These are phyloP conservation scores for Scyliorhinus canicula DNA, from an alignment of 2,797 vertebrate genomes.

Conservation along the genomic window DNA sequence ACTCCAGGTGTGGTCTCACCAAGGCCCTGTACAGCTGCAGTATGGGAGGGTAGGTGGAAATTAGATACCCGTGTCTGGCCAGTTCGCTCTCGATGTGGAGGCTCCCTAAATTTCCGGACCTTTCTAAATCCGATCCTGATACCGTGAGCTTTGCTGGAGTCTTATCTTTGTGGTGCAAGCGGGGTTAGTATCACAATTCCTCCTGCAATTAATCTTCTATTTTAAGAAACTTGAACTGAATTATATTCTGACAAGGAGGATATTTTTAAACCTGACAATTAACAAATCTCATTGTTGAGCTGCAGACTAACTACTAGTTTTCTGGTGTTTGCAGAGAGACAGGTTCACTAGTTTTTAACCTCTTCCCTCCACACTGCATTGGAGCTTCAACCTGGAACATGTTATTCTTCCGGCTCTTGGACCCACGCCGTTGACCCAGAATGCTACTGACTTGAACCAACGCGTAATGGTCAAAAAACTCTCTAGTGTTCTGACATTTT, in stretches of 20 bases:
- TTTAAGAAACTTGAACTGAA: neutral
- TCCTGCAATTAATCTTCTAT: constrained; percentile 2
- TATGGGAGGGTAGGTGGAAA: too few species aligned
- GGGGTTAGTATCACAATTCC: neutral
- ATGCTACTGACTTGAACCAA: neutral
- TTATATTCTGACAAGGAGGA: neutral
- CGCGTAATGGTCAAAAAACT: neutral
- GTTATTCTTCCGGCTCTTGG: neutral
- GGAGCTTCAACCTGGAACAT: neutral
- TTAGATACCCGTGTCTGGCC: neutral
- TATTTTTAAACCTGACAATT: constrained; percentile 11
- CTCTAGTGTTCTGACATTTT: neutral
- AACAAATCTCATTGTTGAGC: neutral
- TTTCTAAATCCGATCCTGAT: neutral
- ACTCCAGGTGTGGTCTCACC: too few species aligned
- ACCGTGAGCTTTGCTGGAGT: neutral
- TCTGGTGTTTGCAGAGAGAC: neutral
- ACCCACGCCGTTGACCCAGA: neutral
- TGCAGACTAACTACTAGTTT: neutral
- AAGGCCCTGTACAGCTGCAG: too few species aligned
- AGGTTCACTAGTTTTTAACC: neutral
- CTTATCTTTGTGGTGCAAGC: neutral
- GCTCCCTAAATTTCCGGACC: neutral
- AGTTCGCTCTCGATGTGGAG: neutral
- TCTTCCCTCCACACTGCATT: neutral